Evolutionary conservation across 2,888 invertebrate species (phyloP), one percentile per base, ranked within the genome.

Genomic region (Lasioglossum morio): DNA sequence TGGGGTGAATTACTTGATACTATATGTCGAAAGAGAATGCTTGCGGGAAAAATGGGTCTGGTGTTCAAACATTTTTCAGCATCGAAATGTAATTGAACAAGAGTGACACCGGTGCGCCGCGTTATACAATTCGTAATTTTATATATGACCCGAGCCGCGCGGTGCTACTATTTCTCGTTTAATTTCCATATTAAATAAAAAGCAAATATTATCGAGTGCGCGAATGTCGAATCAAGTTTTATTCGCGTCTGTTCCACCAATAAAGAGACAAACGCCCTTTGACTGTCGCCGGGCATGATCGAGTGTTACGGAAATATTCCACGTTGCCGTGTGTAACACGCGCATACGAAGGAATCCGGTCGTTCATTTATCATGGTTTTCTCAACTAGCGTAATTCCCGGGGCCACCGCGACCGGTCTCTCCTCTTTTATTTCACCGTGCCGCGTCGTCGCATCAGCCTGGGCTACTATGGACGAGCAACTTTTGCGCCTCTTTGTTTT

Each of bases 391-490:
- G 70, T 40, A 76, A 84, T 84, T 79, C 60, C 23, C 46, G 46
- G 43, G 34, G 8, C 37, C 19, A 16, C 16, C 16, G 14, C 16
- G 16, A 37, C 43, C 46, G 46, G 53, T 10, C 53, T 57, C 57
- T 14, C 12, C 14, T 30, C 37, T 75, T 75, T 75, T 60, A 63
- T n/a, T 37, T 40, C 53, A 43, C n/a, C 30, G 19, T 5, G 46
- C 4, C 46, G 5, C 46, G 46, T 46, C 40, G n/a, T 34, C 30
- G 70, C 48, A 37, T 4, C 23, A 75, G 34, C 12, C 72, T 0
- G 30, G 72, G 53, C n/a, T 74, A 48, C 77, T n/a, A n/a, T 30
- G 82, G 43, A 66, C 72, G n/a, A 60, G 69, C 77, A 83, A 84
- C 75, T 76, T 84, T 83, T 75, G 48, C 66, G 37, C 37, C 27